These are phyloP conservation scores for Tetramorium parvispinum DNA, from an alignment of 1,140 invertebrate species.

Conservation along the genomic window DNA sequence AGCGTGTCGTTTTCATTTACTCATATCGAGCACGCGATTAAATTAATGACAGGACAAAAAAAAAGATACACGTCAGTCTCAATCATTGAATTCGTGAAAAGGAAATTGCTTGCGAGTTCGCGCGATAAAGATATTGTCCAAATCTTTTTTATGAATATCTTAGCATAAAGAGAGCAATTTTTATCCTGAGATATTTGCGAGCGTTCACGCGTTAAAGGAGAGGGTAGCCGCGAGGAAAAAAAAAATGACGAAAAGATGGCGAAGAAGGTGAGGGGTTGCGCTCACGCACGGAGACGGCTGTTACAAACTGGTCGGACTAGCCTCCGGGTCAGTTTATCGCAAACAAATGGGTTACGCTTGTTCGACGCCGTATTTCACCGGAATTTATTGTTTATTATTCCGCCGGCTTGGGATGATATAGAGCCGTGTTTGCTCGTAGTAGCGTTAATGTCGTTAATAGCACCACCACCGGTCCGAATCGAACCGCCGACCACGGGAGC, in stretches of 20 bases:
- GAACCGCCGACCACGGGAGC: slow-evolving; percentile 71
- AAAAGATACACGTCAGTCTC: neutral
- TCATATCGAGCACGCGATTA: neutral
- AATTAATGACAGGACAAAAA: neutral
- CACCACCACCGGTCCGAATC: slow-evolving; percentile 80
- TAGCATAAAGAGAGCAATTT: neutral
- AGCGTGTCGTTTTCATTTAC: neutral
- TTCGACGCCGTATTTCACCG: slow-evolving; percentile 84
- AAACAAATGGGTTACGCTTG: slow-evolving; percentile 86
- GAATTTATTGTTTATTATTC: slow-evolving; percentile 86
- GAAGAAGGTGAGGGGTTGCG: slow-evolving; percentile 64
- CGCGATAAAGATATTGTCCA: slow-evolving; percentile 1
- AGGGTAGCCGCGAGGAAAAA: slow-evolving; percentile 71
- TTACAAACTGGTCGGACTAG: slow-evolving; percentile 83
- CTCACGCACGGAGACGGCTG: slow-evolving; percentile 74
- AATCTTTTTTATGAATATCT: neutral
- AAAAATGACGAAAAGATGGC: slow-evolving; percentile 48
- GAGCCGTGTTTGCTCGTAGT: slow-evolving; percentile 83
- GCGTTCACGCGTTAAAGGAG: slow-evolving; percentile 21
- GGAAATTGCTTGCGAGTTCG: neutral
- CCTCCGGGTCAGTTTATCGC: slow-evolving; percentile 85
- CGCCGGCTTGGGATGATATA: slow-evolving; percentile 82
- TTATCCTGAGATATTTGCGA: neutral
- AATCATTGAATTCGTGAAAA: neutral
- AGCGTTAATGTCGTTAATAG: slow-evolving; percentile 86